Percentiles rank a stretch among this genome's conserved stretches.
These are phyloP conservation scores for Mythimna impura DNA, from an alignment of 2,888 invertebrate genomes.

Conservation along the genomic window DNA sequence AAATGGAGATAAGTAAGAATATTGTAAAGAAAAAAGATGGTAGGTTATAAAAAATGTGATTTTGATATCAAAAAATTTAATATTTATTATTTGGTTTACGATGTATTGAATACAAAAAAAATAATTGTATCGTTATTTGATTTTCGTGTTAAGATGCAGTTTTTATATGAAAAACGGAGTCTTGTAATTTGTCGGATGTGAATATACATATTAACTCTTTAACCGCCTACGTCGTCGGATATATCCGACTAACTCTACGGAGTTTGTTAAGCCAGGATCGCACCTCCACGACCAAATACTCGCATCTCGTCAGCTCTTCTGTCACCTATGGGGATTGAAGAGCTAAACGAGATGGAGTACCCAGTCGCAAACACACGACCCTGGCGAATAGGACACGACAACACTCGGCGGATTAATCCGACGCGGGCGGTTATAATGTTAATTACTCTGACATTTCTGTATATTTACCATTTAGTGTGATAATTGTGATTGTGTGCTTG, in stretches of 20 bases:
- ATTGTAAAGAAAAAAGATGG: not conserved
- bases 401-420: too few relatives aligned
- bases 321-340: too few relatives aligned
- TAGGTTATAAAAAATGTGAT: constrained; percentile 9
- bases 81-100: constrained; percentile 7
- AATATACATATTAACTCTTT: not conserved
- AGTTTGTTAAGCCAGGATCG: too few relatives aligned
- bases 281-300: too few relatives aligned
- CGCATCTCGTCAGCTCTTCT: too few relatives aligned
- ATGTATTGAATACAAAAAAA: constrained; percentile 24
- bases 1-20: not conserved
- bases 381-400: too few relatives aligned
- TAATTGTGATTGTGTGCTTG: constrained; percentile 13
- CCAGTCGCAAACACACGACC: too few relatives aligned
- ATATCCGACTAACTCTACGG: too few relatives aligned
- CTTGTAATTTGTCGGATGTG: constrained; percentile 3
- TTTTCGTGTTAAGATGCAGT: constrained; percentile 7
- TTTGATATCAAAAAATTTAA: constrained; percentile 17
- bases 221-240: too few relatives aligned
- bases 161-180: not conserved
- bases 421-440: too few relatives aligned
- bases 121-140: constrained; percentile 1
- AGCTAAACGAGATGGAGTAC: too few relatives aligned
- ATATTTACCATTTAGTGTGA: constrained; percentile 8
- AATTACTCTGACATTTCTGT: not conserved